These are phyloP conservation scores for Sphaerodactylus townsendi DNA, from an alignment of 2,113 vertebrate genomes.

Conservation along the genomic window DNA sequence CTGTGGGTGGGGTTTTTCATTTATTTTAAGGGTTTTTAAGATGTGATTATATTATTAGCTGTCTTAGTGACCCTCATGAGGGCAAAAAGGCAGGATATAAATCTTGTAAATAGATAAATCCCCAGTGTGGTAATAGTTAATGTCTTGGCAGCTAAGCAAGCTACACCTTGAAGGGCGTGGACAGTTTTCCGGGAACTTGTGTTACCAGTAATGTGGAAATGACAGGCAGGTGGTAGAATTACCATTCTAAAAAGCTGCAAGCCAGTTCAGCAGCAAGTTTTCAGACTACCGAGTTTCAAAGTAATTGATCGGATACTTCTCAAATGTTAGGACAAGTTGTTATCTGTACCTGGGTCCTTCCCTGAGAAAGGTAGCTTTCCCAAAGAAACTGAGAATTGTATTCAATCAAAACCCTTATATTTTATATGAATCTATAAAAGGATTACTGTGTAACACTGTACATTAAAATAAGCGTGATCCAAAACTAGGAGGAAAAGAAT, in stretches of 20 bases:
- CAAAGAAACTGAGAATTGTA: background rate
- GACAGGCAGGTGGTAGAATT: background rate
- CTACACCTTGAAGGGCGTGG: background rate
- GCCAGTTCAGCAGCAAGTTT: background rate
- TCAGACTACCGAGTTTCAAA: background rate
- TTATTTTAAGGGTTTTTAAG: too few species aligned
- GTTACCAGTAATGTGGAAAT: background rate
- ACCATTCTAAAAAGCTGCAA: background rate
- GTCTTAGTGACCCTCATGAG: too few species aligned
- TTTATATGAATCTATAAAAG: too few species aligned
- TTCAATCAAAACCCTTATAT: too few species aligned
- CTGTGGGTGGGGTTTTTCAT: too few species aligned
- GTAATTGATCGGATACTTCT: background rate
- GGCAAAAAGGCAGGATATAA: too few species aligned
- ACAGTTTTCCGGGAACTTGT: background rate
- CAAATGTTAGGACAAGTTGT: background rate
- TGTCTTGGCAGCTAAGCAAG: background rate
- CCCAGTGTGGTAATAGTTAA: background rate
- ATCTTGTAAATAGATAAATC: too few species aligned
- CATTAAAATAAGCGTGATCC: too few species aligned
- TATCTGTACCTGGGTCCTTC: background rate
- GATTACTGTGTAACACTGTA: too few species aligned
- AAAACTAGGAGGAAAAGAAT: too few species aligned
- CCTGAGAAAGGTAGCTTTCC: background rate
- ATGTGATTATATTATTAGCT: too few species aligned